Evolutionary conservation across 2,888 invertebrate genomes (phyloP).

Genomic region (Heteromyza rotundicornis): DNA sequence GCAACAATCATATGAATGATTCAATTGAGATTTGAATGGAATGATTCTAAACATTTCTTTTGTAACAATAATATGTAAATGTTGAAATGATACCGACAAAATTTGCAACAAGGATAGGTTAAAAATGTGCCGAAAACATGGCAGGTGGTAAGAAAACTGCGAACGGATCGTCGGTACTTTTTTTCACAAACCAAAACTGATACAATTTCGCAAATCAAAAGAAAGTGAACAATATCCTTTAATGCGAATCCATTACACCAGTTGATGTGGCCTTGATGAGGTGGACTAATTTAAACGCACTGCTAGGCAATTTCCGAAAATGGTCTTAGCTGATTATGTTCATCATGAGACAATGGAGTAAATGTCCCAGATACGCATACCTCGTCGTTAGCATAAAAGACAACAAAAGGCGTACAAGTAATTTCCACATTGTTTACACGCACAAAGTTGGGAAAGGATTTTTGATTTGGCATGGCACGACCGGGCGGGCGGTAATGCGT

Average conservation of each 20-base stretch:
- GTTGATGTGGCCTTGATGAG: conserved; percentile 50
- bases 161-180: no score
- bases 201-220: neutral
- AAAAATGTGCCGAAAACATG: no score
- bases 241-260: neutral
- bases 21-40: no score
- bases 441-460: conserved; percentile 49
- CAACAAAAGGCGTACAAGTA: conserved; percentile 35
- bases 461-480: conserved; percentile 44
- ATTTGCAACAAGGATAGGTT: no score
- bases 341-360: conserved; percentile 16
- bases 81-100: no score
- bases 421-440: conserved; percentile 57
- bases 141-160: no score
- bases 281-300: conserved; percentile 43
- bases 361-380: conserved; percentile 9
- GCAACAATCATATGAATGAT: no score
- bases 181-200: no score
- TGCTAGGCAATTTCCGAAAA: conserved; percentile 15
- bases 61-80: no score
- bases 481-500: conserved; percentile 53
- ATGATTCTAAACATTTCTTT: no score
- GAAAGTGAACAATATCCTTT: neutral
- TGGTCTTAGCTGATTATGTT: conserved; percentile 37
- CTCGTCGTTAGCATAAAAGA: conserved; percentile 16